These are phyloP conservation scores for Holothuria scabra DNA, from an alignment of 53 echinoderm and acorn worm genomes.

Conservation along the genomic window DNA sequence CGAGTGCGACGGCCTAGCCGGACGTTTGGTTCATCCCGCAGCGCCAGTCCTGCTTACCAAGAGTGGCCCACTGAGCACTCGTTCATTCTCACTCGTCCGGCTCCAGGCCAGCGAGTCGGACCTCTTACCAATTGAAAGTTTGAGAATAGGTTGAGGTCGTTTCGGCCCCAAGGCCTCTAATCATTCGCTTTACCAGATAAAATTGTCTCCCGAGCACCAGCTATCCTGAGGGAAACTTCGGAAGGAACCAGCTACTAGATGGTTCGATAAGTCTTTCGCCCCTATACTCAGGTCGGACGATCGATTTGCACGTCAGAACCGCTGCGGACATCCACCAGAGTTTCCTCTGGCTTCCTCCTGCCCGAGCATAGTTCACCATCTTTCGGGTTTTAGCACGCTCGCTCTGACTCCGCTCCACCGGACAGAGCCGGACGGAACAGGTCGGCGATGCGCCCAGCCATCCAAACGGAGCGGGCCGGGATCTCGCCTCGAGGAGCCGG, in stretches of 20 bases:
- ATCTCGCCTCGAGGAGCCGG: conserved; percentile 58
- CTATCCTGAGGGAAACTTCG: conserved; percentile 89
- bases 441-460: conserved; percentile 65
- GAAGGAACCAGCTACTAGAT: conserved; percentile 89
- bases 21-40: conserved; percentile 67
- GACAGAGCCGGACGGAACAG: conserved; percentile 50
- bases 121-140: conserved; percentile 84
- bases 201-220: conserved; percentile 56
- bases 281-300: conserved; percentile 83
- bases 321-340: conserved; percentile 91
- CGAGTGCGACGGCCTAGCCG: conserved; percentile 58
- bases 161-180: conserved; percentile 70
- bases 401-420: conserved; percentile 68
- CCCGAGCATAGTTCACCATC: conserved; percentile 66
- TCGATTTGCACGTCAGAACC: conserved; percentile 94
- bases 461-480: too few species aligned
- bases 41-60: conserved; percentile 76
- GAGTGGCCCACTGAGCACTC: conserved; percentile 77
- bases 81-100: conserved; percentile 45
- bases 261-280: conserved; percentile 94
- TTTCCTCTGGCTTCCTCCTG: conserved; percentile 82
- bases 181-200: conserved; percentile 86
- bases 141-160: conserved; percentile 76
- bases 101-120: conserved; percentile 62
- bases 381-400: conserved; percentile 76